Conservation (phyloP, 2,113 vertebrate genomes). For the Dicentrarchus labrax region DNA sequence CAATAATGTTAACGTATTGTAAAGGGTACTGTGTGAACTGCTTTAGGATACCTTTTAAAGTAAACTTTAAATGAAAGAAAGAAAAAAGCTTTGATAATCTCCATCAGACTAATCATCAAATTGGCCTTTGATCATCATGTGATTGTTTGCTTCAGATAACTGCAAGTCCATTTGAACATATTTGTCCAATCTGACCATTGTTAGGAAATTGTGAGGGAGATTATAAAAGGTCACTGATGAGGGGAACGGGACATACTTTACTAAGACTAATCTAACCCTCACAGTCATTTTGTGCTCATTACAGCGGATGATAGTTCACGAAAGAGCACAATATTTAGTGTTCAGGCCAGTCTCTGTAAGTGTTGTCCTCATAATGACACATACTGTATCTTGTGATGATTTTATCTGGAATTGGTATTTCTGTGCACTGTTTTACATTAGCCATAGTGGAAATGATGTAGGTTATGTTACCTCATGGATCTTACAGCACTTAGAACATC, state of each 20-base stretch:
- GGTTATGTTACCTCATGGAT: not conserved
- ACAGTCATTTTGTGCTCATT: constrained; percentile 19
- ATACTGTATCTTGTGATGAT: constrained; percentile 2
- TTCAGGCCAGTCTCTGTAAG: not conserved
- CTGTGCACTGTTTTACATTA: not conserved
- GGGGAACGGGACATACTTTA: not conserved
- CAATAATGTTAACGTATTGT: not conserved
- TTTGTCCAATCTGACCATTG: constrained; percentile 19
- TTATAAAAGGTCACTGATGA: constrained; percentile 31
- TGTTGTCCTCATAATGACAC: not conserved
- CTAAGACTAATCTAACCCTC: not conserved
- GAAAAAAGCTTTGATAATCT: not conserved
- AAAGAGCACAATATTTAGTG: not conserved
- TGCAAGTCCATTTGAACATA: constrained; percentile 11
- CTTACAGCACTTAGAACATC: not conserved
- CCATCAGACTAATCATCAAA: constrained; percentile 1
- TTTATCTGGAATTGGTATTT: not conserved
- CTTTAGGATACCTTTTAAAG: not conserved
- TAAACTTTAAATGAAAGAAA: not conserved
- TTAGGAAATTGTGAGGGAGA: constrained; percentile 5
- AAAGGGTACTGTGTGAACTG: no score
- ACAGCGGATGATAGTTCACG: constrained; percentile 1
- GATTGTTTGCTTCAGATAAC: constrained; percentile 39
- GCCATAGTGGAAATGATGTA: not conserved
- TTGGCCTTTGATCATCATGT: constrained; percentile 23